Percentiles rank a stretch among this genome's conserved stretches.
Evolutionary conservation across 1,140 invertebrate species (phyloP).

Genomic region (Caenorhabditis brenneri): DNA sequence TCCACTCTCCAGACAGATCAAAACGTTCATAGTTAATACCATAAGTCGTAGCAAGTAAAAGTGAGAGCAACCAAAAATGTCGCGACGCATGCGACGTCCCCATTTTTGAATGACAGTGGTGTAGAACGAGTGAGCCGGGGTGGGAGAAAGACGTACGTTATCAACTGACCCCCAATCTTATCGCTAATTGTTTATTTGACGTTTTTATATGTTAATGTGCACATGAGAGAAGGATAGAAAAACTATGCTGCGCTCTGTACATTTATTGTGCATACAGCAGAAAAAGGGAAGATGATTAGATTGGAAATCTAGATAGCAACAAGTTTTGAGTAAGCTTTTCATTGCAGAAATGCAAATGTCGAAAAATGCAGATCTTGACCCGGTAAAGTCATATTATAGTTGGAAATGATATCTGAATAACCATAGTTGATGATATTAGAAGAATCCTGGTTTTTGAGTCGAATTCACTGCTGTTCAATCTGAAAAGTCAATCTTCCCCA

Average conservation of each 20-base stretch:
- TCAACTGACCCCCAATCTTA: conserved; percentile 18
- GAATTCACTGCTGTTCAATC: no score
- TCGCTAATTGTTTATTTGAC: background rate
- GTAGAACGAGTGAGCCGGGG: background rate
- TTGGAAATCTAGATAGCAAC: no score
- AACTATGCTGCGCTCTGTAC: background rate
- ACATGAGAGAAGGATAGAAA: background rate
- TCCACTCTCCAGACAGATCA: background rate
- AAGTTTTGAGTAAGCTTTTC: no score
- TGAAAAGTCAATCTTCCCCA: no score
- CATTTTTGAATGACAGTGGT: conserved; percentile 8
- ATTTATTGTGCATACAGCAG: background rate
- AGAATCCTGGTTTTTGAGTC: no score
- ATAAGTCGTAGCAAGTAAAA: background rate
- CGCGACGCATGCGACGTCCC: background rate
- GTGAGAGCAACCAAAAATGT: background rate
- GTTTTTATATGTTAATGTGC: background rate
- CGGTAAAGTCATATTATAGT: no score
- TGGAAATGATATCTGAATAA: no score
- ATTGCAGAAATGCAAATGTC: no score
- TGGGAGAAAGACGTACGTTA: background rate
- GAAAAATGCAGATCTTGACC: no score
- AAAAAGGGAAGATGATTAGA: no score
- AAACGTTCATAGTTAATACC: background rate
- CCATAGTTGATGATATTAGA: no score